phyloP scores from a whole-genome alignment of 2,113 vertebrate species.

The Spermophilus dauricus region DNA sequence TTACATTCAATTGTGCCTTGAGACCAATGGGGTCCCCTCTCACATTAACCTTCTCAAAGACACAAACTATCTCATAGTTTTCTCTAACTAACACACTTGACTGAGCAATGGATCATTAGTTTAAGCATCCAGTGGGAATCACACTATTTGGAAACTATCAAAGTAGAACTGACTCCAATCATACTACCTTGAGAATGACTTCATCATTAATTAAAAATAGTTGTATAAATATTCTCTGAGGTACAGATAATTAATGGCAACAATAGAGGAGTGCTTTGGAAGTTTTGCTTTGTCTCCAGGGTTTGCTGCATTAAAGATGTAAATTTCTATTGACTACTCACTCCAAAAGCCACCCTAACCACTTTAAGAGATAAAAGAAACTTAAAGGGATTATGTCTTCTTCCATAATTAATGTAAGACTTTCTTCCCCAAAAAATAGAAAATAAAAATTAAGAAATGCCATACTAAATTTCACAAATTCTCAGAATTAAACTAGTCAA shows the following conservation, averaged over 20 bases:
- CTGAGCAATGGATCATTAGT: slow-evolving; percentile 6
- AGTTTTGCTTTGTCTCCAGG: slow-evolving; percentile 56
- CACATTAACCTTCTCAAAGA: slow-evolving; percentile 54
- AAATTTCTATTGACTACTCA: slow-evolving; percentile 19
- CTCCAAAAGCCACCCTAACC: neutral
- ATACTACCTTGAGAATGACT: slow-evolving; percentile 20
- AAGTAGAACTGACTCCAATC: neutral
- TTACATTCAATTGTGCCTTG: neutral
- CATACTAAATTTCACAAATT: neutral
- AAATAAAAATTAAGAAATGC: neutral
- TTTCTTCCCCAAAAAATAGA: neutral
- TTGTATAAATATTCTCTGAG: slow-evolving; percentile 43
- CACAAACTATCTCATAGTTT: slow-evolving; percentile 24
- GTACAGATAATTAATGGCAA: slow-evolving; percentile 44
- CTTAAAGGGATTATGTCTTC: neutral
- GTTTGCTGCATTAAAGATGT: neutral
- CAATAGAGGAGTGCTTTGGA: neutral
- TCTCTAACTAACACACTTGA: slow-evolving; percentile 50
- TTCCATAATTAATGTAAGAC: neutral
- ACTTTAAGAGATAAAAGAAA: neutral
- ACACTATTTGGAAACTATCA: slow-evolving; percentile 34
- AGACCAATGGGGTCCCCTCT: neutral
- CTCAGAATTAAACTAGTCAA: neutral
- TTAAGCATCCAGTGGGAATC: neutral
- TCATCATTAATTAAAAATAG: slow-evolving; percentile 72